Evolutionary conservation across 2,797 vertebrate species (phyloP).

Genomic region (Gadopsis bispinosus): DNA sequence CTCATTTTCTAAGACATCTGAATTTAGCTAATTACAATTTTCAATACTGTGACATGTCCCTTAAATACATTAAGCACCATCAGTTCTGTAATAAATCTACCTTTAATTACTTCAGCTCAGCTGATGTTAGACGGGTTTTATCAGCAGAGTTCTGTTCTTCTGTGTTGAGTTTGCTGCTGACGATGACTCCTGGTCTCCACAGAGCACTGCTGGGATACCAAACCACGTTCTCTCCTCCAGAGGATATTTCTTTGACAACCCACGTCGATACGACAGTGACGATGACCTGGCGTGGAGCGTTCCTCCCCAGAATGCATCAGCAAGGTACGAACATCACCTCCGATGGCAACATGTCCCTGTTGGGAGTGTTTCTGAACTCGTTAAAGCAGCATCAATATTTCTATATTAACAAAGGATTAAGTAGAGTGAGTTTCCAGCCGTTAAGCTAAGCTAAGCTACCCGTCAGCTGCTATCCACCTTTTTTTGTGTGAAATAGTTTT

Average conservation of each 20-base stretch:
- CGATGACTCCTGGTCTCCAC: not conserved
- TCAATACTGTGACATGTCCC: no score
- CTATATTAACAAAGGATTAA: not conserved
- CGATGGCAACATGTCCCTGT: no score
- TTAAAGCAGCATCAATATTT: not conserved
- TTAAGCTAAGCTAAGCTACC: no score
- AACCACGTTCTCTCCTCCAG: conserved; percentile 90
- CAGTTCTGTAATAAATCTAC: no score
- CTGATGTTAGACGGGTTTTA: not conserved
- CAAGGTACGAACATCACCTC: conserved; percentile 79
- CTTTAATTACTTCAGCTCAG: no score
- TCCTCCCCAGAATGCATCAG: conserved; percentile 87
- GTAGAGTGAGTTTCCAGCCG: no score
- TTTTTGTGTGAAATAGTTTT: no score
- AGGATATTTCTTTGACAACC: conserved; percentile 96
- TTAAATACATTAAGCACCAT: no score
- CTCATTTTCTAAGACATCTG: no score
- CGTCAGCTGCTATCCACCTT: not conserved
- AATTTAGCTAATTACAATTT: no score
- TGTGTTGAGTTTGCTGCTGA: not conserved
- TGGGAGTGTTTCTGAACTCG: not conserved
- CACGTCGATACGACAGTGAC: conserved; percentile 94
- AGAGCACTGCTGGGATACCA: conserved; percentile 85
- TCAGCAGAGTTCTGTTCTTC: not conserved
- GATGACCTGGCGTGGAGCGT: conserved; percentile 93